A percentile compares a stretch with the other conserved stretches of the same genome.
phyloP scores from a whole-genome alignment of 2,888 invertebrate genomes.

The Chrysolina oricalcia region DNA sequence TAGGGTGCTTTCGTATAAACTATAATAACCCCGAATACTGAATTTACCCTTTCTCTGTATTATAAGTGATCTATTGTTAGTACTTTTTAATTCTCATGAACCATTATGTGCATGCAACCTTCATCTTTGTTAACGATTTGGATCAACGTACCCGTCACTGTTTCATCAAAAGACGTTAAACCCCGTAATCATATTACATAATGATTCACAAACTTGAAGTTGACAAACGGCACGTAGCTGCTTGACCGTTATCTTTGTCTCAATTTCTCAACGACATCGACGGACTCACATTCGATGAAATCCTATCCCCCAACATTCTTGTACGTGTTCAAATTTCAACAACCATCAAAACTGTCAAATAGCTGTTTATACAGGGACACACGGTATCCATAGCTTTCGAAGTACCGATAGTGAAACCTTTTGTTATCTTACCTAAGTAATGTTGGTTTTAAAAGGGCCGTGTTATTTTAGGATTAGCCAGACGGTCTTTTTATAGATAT shows the following conservation, averaged over 20 bases:
- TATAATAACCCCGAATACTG: too few relatives aligned
- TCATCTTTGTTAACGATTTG: too few relatives aligned
- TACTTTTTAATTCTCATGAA: too few relatives aligned
- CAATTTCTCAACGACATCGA: neutral
- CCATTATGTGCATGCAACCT: too few relatives aligned
- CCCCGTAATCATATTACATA: too few relatives aligned
- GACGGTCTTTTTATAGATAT: conserved; percentile 44
- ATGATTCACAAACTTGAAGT: too few relatives aligned
- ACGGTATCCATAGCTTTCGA: conserved; percentile 48
- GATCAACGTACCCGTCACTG: too few relatives aligned
- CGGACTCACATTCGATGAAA: neutral
- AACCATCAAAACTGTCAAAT: conserved; percentile 42
- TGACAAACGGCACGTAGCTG: too few relatives aligned
- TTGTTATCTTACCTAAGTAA: conserved; percentile 61
- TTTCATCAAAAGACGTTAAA: too few relatives aligned
- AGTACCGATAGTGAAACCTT: conserved; percentile 45
- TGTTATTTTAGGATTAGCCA: conserved; percentile 62
- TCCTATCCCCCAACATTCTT: conserved; percentile 5
- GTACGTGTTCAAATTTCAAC: conserved; percentile 42
- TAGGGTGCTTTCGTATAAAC: too few relatives aligned
- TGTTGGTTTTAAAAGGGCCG: conserved; percentile 55
- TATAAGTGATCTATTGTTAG: too few relatives aligned
- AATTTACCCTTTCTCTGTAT: too few relatives aligned
- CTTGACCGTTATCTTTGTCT: neutral
- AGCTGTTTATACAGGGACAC: conserved; percentile 45